phyloP scores from a whole-genome alignment of 2,888 invertebrate species.

The Crossocerus cetratus region DNA sequence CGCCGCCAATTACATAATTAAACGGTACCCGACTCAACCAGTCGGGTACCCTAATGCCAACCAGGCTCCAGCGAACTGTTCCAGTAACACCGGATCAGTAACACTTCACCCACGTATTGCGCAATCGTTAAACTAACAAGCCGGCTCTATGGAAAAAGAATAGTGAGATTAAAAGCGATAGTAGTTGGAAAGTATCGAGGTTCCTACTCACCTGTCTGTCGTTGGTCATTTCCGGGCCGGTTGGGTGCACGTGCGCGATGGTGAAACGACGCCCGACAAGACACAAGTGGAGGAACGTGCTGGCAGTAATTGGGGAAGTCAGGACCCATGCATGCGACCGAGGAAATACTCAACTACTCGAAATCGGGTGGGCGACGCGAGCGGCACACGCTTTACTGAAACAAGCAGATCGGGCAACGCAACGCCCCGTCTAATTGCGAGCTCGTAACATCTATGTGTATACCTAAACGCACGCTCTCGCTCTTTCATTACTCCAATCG shows the following conservation, averaged over 20 bases:
- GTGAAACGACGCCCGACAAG: slow-evolving; percentile 49
- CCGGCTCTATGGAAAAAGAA: not conserved
- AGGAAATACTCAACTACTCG: slow-evolving; percentile 26
- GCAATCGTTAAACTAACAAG: too few relatives aligned
- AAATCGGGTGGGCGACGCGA: slow-evolving; percentile 3
- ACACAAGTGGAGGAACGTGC: slow-evolving; percentile 53
- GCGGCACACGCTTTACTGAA: slow-evolving; percentile 30
- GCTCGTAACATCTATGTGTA: slow-evolving; percentile 42
- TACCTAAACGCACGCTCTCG: slow-evolving; percentile 2
- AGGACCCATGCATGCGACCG: slow-evolving; percentile 63
- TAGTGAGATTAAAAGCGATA: not conserved
- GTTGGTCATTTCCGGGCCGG: slow-evolving; percentile 70
- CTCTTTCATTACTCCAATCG: not conserved
- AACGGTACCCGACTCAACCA: too few relatives aligned
- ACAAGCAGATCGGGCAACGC: slow-evolving; percentile 55
- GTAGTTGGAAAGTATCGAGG: not conserved
- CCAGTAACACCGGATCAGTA: too few relatives aligned
- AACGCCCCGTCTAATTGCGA: slow-evolving; percentile 45
- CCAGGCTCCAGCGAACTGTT: too few relatives aligned
- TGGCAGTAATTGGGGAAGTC: slow-evolving; percentile 56
- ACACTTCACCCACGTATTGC: too few relatives aligned
- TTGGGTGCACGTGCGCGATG: slow-evolving; percentile 46
- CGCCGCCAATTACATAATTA: too few relatives aligned
- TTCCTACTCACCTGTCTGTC: slow-evolving; percentile 73
- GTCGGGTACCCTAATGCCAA: too few relatives aligned